These are phyloP conservation scores for Macrosiphum euphorbiae DNA, from an alignment of 2,888 invertebrate species.

Conservation along the genomic window DNA sequence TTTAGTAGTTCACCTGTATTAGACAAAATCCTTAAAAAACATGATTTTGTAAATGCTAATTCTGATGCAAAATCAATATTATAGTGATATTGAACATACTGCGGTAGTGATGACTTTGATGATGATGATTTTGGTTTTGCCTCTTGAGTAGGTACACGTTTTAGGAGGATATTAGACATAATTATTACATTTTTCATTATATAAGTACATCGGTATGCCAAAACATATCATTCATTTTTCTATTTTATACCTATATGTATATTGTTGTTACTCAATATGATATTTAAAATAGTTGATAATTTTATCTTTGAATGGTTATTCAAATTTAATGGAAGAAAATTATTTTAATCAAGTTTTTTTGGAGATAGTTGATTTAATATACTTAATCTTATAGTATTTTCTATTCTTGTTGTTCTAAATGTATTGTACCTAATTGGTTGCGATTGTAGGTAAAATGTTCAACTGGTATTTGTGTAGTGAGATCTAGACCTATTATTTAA, in stretches of 20 bases:
- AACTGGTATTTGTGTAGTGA: neutral
- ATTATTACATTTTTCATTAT: neutral
- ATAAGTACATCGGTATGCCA: neutral
- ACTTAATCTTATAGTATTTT: neutral
- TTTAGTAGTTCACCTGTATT: neutral
- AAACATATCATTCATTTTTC: neutral
- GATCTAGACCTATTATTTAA: neutral
- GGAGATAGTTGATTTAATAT: neutral
- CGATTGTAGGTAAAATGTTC: neutral
- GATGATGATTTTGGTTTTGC: neutral
- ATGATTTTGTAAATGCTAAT: neutral
- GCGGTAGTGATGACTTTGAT: too few relatives aligned
- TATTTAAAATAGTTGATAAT: neutral
- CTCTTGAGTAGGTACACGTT: neutral
- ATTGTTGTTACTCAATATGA: neutral
- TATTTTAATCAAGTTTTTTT: neutral
- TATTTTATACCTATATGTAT: neutral
- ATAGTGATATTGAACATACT: neutral
- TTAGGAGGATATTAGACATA: neutral
- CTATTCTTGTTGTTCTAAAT: neutral
- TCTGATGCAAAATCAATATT: neutral
- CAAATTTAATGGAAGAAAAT: too few relatives aligned
- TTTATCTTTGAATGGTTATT: neutral
- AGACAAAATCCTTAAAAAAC: neutral
- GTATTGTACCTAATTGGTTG: neutral